Conservation (phyloP, 30 jellyfish, hydroid and myxozoan genomes). For the Hydractinia echinata region DNA sequence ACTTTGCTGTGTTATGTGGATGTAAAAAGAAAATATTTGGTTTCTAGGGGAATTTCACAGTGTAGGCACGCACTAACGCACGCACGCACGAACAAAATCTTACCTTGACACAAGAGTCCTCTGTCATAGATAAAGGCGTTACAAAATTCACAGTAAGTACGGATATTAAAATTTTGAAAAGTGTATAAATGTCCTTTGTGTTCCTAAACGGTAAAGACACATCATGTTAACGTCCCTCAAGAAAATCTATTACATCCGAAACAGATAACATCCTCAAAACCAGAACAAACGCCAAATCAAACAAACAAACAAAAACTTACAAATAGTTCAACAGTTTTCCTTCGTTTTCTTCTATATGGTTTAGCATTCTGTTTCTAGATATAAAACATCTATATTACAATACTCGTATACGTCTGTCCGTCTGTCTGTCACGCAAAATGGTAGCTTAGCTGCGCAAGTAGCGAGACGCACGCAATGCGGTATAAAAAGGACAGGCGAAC, state of each 20-base stretch:
- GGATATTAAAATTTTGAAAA: conserved; percentile 67
- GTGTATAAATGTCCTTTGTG: conserved; percentile 65
- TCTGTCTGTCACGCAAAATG: too few species aligned
- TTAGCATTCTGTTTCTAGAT: conserved; percentile 29
- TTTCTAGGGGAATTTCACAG: background rate
- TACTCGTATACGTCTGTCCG: too few species aligned
- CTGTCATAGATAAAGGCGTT: conserved; percentile 75
- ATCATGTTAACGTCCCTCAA: background rate
- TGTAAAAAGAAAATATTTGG: background rate
- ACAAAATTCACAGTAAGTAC: conserved; percentile 83
- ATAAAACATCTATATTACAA: too few species aligned
- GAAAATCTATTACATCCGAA: background rate
- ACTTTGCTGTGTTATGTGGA: background rate
- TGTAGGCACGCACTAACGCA: background rate
- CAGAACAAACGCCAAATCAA: background rate
- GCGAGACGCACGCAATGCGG: too few species aligned
- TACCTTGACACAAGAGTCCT: conserved; percentile 82
- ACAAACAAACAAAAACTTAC: conserved; percentile 18
- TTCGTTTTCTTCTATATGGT: conserved; percentile 34
- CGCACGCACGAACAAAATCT: background rate
- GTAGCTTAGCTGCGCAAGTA: too few species aligned
- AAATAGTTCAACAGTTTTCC: conserved; percentile 24
- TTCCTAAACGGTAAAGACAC: conserved; percentile 36
- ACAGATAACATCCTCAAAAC: background rate
- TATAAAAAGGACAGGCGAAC: too few species aligned